Conservation (phyloP, 2,113 vertebrate species). For the Anseranas semipalmata region DNA sequence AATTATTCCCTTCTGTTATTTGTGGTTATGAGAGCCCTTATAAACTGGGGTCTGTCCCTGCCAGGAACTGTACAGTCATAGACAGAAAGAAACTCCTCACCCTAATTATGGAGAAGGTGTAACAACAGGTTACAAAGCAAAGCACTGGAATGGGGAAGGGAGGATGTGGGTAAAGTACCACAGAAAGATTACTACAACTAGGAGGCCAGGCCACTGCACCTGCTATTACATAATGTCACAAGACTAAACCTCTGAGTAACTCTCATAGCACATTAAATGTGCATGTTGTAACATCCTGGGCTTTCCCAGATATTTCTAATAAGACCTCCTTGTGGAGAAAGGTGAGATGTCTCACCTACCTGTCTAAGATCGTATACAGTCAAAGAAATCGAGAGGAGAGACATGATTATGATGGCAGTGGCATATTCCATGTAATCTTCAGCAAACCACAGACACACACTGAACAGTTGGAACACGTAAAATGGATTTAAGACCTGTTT, state of each 20-base stretch:
- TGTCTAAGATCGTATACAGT: constrained; percentile 80
- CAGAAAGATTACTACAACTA: background rate
- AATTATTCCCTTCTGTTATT: background rate
- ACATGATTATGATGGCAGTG: constrained; percentile 81
- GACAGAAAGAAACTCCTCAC: background rate
- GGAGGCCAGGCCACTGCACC: background rate
- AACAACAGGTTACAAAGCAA: background rate
- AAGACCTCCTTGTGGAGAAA: background rate
- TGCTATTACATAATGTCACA: background rate
- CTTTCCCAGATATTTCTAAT: background rate
- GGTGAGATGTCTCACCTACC: constrained; percentile 75
- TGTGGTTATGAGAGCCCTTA: background rate
- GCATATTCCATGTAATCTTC: constrained; percentile 83
- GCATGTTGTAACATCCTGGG: background rate
- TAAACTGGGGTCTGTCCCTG: background rate
- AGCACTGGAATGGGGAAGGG: constrained; percentile 38
- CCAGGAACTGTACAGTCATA: background rate
- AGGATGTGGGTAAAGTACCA: constrained; percentile 27
- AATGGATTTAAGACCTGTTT: constrained; percentile 84
- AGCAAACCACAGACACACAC: constrained; percentile 83
- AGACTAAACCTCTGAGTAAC: constrained; percentile 8
- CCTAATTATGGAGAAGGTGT: background rate
- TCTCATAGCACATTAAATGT: background rate
- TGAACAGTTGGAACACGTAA: constrained; percentile 84
- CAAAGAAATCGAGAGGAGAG: constrained; percentile 77